These are phyloP conservation scores for Catostylus mosaicus DNA, from an alignment of 30 jellyfish, hydroid and myxozoan species.

Conservation along the genomic window DNA sequence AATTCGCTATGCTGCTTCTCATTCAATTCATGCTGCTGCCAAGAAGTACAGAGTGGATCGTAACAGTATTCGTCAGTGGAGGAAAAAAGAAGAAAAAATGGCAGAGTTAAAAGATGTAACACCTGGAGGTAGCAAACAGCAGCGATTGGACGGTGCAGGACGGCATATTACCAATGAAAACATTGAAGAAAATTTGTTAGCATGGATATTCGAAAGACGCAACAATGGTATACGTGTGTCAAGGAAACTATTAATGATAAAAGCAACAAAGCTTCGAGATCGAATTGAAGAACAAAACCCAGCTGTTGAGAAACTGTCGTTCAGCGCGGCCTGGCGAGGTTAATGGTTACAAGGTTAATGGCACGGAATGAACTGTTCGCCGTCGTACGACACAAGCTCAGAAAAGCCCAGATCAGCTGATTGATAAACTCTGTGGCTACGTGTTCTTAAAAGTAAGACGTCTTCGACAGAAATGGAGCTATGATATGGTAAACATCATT, in stretches of 20 bases:
- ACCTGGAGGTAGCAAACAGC: constrained; percentile 16
- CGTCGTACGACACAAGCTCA: constrained; percentile 33
- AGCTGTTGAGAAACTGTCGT: constrained; percentile 7
- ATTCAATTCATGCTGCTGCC: constrained; percentile 13
- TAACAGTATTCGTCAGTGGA: neutral
- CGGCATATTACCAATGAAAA: neutral
- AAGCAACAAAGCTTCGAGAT: constrained; percentile 22
- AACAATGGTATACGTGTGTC: constrained; percentile 26
- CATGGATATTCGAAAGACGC: constrained; percentile 17
- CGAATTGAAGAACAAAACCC: neutral
- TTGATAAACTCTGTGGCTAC: constrained; percentile 23
- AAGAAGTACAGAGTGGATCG: neutral
- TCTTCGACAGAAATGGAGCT: neutral
- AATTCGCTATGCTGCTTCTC: constrained; percentile 8
- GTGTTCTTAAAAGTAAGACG: constrained; percentile 39
- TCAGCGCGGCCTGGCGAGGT: constrained; percentile 31
- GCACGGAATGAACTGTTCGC: constrained; percentile 29
- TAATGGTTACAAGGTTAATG: constrained; percentile 27
- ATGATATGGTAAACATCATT: constrained; percentile 29
- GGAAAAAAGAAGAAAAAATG: neutral
- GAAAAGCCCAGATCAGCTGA: constrained; percentile 36
- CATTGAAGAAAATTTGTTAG: constrained; percentile 30
- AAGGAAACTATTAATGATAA: neutral
- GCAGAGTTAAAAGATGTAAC: neutral
- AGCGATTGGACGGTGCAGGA: constrained; percentile 38